Evolutionary conservation across 2,113 vertebrate genomes (phyloP), one percentile per base, ranked within the genome.

Genomic region (Melanerpes formicivorus): DNA sequence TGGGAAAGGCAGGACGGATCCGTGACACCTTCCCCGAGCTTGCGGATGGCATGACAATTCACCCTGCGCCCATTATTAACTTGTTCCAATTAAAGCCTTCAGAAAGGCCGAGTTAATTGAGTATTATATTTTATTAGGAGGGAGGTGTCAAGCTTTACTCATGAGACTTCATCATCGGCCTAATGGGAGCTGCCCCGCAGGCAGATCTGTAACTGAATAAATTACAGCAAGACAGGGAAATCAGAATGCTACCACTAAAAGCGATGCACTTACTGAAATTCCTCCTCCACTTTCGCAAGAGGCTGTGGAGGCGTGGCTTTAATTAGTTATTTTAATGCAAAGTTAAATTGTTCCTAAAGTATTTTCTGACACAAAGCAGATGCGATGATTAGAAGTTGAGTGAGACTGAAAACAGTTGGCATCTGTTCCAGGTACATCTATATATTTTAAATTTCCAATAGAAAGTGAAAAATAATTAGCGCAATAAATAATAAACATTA

Each of bases 301-400:
- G 55, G 65, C 80, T 17, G 67, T 7, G 93, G 94, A 96, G 90
- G 78, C 90, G 95, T 96, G 95, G 87, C 92, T 94, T 95, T 96
- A 96, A 96, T 97, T 96, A 97, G 93, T 93, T 89, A 93, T 91
- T 93, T 94, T 95, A 95, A 93, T 89, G 95, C 95, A 94, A 93
- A 94, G 93, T 74, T 85, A 90, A 96, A 95, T 96, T 90, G 94
- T 92, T 96, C 90, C 90, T 88, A 44, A 93, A 96, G 92, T 93
- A 91, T 95, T 93, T 95, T 95, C 93, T 95, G 95, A 97, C 94
- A 95, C 94, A 96, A 96, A 96, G 91, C 95, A 96, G 96, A 96
- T 96, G 96, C 92, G 85, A 93, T 90, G 93, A 96, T 95, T 92
- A 94, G 92, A 89, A 89, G 69, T 54, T 86, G 92, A 95, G 92